Evolutionary conservation across 1,140 invertebrate genomes (phyloP), one percentile per base, ranked within the genome.

Genomic region (Campoletis sonorensis): DNA sequence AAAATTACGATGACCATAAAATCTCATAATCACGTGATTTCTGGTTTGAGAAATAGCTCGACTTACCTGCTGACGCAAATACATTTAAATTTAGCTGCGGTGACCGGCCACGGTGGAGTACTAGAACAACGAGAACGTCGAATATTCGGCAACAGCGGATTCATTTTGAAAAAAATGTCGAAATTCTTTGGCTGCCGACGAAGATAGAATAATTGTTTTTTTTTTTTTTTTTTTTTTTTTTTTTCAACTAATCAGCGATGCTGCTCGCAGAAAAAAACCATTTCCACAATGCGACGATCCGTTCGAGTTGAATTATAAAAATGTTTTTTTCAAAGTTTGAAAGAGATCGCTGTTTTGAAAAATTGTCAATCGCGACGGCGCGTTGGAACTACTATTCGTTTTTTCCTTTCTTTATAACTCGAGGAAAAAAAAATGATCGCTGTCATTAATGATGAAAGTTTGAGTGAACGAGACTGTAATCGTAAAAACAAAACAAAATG

Each of bases 1-100:
- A 64, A 45, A 72, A 30, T 72, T 27, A 49, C 76, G 58, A 79
- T 79, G 27, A 61, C 21, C 21, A 61, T 13, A n/a, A n/a, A 1
- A 45, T n/a, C 8, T 45, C 58, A 37, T 61, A 30, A 80, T 76
- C 81, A 54, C 10, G 51, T 54, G 51, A 1, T 18, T 21, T 67
- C 82, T 79, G 73, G 81, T n/a, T n/a, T n/a, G 76, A 81, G 73
- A 83, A 75, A 45, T 0, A 37, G 16, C 5, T 71, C 11, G 4
- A 73, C n/a, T 73, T 73, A 73, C 71, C 71, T 73, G 37, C 37
- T 73, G 11, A 40, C 16, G 16, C n/a, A 33, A 40, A 21, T 71
- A 1, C n/a, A n/a, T 49, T 73, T 73, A 40, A 73, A 51, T 40
- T 73, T 73, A 23, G 71, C 40, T 40, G 40, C 40, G 15, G 71